Evolutionary conservation across 2,113 vertebrate species (phyloP).

Genomic region (Corythoichthys haematopterus): DNA sequence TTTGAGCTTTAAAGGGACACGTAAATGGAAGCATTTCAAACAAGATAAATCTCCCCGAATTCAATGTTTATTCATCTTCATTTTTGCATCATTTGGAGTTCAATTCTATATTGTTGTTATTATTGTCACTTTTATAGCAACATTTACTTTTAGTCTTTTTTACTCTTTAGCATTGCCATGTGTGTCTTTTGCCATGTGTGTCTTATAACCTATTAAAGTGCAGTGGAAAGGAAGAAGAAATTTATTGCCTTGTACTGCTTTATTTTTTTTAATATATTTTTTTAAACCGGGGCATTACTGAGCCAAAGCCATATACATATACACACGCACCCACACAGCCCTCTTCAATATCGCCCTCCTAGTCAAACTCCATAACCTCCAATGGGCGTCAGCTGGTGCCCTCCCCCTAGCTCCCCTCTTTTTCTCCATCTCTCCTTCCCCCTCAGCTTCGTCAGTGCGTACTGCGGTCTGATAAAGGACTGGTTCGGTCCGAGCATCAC

Average conservation of each 20-base stretch:
- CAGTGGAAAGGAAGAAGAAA: background rate
- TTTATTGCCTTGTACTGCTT: background rate
- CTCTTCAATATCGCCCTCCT: conserved; percentile 50
- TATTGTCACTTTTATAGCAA: background rate
- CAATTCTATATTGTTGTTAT: background rate
- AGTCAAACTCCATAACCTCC: conserved; percentile 67
- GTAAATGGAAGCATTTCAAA: too few relatives aligned
- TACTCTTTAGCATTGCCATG: background rate
- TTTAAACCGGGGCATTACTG: background rate
- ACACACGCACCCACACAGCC: conserved; percentile 17
- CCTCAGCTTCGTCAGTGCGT: conserved; percentile 51
- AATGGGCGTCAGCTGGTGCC: conserved; percentile 65
- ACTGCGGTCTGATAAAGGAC: conserved; percentile 58
- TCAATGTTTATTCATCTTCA: too few relatives aligned
- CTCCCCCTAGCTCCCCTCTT: conserved; percentile 48
- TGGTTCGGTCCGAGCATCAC: conserved; percentile 49
- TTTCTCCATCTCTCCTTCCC: conserved; percentile 40
- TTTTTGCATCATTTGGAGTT: too few relatives aligned
- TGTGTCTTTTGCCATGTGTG: background rate
- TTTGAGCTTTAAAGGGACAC: too few relatives aligned
- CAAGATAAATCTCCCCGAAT: too few relatives aligned
- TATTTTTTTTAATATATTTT: background rate
- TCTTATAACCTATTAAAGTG: background rate
- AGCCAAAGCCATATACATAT: conserved; percentile 1
- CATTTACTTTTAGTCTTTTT: too few relatives aligned